Evolutionary conservation across 2,888 invertebrate species (phyloP), one percentile per base, ranked within the genome.

Genomic region (Yponomeuta malinellus): DNA sequence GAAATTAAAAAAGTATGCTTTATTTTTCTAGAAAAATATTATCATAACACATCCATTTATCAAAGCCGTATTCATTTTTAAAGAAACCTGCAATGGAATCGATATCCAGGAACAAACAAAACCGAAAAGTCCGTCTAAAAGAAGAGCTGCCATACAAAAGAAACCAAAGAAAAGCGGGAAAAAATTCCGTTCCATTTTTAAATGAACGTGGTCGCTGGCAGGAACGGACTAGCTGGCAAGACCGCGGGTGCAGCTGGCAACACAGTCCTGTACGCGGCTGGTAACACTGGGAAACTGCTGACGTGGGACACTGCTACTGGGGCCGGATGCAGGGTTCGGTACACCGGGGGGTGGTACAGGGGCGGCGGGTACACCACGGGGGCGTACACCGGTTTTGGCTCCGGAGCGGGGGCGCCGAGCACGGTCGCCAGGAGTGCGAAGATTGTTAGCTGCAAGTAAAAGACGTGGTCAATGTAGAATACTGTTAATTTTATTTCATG

Each of bases 321-420:
- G 2, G 75, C 33, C 9, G 52, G 68, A 63, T 59, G 71, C 52
- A 59, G 52, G 9, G 48, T 48, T 6, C 37, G 33, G 63, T 48
- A 63, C 29, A 71, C 71, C 10, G 77, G 78, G 2, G 74, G 74
- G 29, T 74, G 77, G 76, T 76, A 75, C 31, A 79, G 75, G 12
- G 71, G 59, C 5, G 76, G 76, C 0, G 81, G 82, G 77, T 82
- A 83, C 37, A 84, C 81, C 70, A 84, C 77, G 29, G 71, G 71
- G 29, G 71, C 69, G 70, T 59, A 71, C 43, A 84, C 78, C 2
- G 83, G 84, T 68, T 81, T 81, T 0, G 87, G 84, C 0, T 81
- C 79, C 2, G 88, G 88, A 0, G 81, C 79, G 2, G 88, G 88
- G 9, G 59, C 67, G 33, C 52, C 29, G 8, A 70, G 67, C 15